These are phyloP conservation scores for Bruchidius siliquastri DNA, from an alignment of 2,888 invertebrate species.

Conservation along the genomic window DNA sequence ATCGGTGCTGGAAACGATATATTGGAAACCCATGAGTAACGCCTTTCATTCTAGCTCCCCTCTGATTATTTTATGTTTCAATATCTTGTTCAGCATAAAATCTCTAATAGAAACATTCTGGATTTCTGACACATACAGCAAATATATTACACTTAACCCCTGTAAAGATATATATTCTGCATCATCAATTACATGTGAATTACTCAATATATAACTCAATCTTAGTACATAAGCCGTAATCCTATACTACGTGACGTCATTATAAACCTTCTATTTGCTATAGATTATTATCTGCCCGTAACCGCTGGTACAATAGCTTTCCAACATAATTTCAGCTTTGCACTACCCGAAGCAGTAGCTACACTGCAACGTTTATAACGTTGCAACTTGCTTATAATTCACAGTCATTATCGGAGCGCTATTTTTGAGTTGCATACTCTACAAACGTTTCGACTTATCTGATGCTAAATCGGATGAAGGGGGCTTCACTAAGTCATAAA, in stretches of 20 bases:
- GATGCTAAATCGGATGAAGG: not conserved
- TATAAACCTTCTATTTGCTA: not conserved
- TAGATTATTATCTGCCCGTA: not conserved
- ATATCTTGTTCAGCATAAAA: no score
- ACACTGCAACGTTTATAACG: not conserved
- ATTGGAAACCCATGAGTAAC: no score
- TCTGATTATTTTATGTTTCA: no score
- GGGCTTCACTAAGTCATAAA: not conserved
- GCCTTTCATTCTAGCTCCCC: no score
- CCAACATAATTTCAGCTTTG: not conserved
- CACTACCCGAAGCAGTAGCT: not conserved
- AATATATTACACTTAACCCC: no score
- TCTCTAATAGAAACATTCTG: no score
- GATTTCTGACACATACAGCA: no score
- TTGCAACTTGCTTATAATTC: not conserved
- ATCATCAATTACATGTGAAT: not conserved
- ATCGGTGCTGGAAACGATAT: no score
- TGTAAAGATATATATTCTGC: no score
- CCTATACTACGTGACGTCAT: not conserved
- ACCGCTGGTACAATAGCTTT: not conserved
- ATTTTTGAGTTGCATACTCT: not conserved
- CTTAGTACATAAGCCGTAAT: not conserved
- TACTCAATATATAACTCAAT: not conserved
- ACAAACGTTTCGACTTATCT: not conserved
- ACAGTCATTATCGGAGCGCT: not conserved